Conservation (phyloP, 1,140 invertebrate genomes). For the Leptinotarsa undecemlineata region DNA sequence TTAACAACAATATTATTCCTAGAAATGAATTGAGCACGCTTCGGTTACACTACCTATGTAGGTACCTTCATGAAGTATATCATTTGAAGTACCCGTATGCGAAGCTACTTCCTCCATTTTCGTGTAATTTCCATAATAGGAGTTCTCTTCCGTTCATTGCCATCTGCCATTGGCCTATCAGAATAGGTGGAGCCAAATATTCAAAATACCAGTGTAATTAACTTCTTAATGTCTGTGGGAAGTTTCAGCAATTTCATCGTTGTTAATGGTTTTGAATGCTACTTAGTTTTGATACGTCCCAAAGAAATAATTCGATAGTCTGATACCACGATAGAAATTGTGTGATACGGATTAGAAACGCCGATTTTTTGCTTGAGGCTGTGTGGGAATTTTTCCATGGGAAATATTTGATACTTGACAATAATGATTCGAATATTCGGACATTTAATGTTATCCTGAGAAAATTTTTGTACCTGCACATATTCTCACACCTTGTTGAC, state of each 20-base stretch:
- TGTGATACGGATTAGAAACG: not conserved
- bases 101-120: conserved; percentile 2
- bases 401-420: not conserved
- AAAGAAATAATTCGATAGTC: not conserved
- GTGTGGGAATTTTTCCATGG: not conserved
- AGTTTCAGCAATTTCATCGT: not conserved
- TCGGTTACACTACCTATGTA: not conserved
- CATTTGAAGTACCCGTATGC: not conserved
- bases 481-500: too few species aligned
- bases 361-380: not conserved
- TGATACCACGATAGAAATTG: not conserved
- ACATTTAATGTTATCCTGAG: too few species aligned
- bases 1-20: too few species aligned
- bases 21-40: not conserved
- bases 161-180: conserved; percentile 2
- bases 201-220: conserved; percentile 17
- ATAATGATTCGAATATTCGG: not conserved
- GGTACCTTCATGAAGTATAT: not conserved
- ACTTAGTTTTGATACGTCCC: not conserved
- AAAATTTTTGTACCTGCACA: too few species aligned
- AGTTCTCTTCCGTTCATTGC: conserved; percentile 7
- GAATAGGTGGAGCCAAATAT: conserved; percentile 12
- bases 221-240: conserved; percentile 1
- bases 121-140: conserved; percentile 6
- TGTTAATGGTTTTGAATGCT: not conserved